A percentile compares a stretch with the other conserved stretches of the same genome.
phyloP scores from a whole-genome alignment of 64 coral and sea anemone species.

The Montipora efflorescens region DNA sequence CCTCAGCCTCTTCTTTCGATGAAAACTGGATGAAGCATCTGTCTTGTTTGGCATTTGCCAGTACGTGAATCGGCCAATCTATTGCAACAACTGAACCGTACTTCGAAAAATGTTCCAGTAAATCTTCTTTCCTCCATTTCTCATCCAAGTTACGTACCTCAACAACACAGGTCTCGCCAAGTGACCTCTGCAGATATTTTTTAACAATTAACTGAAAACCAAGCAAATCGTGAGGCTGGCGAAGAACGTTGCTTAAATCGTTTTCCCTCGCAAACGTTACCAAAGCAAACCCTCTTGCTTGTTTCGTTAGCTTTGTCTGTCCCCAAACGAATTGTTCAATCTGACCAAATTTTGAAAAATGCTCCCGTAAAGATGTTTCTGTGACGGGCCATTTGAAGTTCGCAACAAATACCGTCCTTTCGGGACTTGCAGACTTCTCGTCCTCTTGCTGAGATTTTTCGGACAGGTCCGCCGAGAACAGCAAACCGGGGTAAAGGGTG shows the following conservation, averaged over 20 bases:
- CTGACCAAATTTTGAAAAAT: slow-evolving; percentile 1
- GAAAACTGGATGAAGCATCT: neutral
- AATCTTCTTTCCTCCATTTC: neutral
- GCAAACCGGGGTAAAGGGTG: neutral
- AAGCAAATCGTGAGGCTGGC: neutral
- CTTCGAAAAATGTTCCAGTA: slow-evolving; percentile 1
- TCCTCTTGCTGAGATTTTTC: neutral
- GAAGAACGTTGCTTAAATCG: neutral
- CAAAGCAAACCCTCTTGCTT: neutral
- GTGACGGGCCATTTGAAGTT: neutral
- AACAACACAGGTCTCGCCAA: neutral
- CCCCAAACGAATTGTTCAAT: neutral
- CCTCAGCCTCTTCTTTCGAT: neutral
- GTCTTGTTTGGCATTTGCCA: neutral
- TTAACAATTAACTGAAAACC: neutral
- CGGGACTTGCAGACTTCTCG: neutral
- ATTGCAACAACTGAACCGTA: neutral
- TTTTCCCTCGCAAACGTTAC: neutral
- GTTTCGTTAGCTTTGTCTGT: neutral
- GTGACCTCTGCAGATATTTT: neutral
- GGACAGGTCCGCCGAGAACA: neutral
- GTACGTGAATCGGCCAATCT: neutral
- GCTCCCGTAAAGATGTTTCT: neutral
- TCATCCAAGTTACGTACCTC: neutral
- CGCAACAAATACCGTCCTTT: neutral